phyloP scores from a whole-genome alignment of 2,113 vertebrate species.

The human (Homo sapiens) region GRCh38 chr12:50045501-50046000 shows the following conservation, averaged over 20 bases:
- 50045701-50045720: not conserved
- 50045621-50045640: not conserved
- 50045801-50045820: not conserved
- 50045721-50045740: not conserved
- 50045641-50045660: not conserved
- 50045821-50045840: not conserved
- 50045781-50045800: not conserved
- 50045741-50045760: not conserved
- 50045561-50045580: not conserved
- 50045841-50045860: not conserved
- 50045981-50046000: no score
- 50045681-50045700: not conserved
- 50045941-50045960: no score
- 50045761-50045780: not conserved
- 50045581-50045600: not conserved
- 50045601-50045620: not conserved
- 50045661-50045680: constrained; percentile 9
- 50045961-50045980: no score
- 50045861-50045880: not conserved
- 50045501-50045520: no score
- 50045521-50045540: no score
- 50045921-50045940: no score
- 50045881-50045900: no score
- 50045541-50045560: not conserved
- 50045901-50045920: no score